phyloP scores from a whole-genome alignment of 2,113 vertebrate species.

The Marmota monax region DNA sequence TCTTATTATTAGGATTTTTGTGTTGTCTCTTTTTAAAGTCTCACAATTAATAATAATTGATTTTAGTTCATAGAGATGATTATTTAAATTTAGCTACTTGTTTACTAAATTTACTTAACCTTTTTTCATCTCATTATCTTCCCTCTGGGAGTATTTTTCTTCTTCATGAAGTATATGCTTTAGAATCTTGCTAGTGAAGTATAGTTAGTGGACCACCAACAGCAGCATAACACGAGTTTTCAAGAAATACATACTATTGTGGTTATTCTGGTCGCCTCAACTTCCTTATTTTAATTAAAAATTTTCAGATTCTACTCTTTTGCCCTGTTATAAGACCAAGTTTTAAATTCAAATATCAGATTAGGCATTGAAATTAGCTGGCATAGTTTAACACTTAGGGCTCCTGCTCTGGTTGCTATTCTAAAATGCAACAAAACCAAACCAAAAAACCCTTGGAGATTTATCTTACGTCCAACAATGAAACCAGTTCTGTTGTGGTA shows the following conservation, averaged over 20 bases:
- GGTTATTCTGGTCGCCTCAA: neutral
- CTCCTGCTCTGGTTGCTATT: neutral
- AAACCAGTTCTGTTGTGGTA: neutral
- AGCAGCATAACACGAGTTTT: neutral
- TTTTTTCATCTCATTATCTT: neutral
- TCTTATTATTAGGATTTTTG: neutral
- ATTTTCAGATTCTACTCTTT: neutral
- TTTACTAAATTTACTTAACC: neutral
- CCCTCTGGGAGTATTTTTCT: neutral
- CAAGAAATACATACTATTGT: neutral
- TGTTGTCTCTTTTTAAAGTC: neutral
- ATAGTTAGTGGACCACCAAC: neutral
- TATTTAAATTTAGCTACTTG: neutral
- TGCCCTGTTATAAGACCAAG: neutral
- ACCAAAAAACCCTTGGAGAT: neutral
- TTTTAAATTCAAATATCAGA: neutral
- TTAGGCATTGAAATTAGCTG: neutral
- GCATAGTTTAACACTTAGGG: neutral
- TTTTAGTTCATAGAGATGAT: slow-evolving; percentile 5
- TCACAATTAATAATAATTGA: neutral
- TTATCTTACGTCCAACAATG: neutral
- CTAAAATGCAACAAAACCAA: neutral
- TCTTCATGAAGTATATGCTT: neutral
- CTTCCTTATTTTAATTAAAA: neutral
- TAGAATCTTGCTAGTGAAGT: neutral